Base-by-base conservation (phyloP, 2,888 invertebrate genomes). In the Catocala nupta region DNA sequence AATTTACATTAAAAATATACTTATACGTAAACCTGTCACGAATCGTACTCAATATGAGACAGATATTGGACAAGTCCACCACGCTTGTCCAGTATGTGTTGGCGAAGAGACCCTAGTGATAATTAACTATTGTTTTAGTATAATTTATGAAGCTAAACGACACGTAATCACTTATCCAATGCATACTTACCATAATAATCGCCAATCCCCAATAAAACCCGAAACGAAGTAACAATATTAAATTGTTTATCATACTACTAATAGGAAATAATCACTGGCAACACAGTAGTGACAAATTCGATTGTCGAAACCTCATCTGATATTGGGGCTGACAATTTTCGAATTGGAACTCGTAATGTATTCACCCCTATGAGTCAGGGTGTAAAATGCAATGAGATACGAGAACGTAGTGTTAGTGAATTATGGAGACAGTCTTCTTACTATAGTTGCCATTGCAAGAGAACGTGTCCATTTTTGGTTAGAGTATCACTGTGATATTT, bases 301-400 rank as follows among this genome's bases (percentile, higher is more conserved):
- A 90, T 90, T 90, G 89, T 88, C 81, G 78, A 78, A 83, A 82
- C 82, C 65, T 86, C 83, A 87, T 78, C 77, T 78, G 82, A 85
- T 91, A 91, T 92, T 91, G 87, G 91, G 88, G 83, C 78, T 90
- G 92, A 91, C 92, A 93, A 92, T 91, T 90, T 91, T 90, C 87
- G 86, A 91, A 93, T 92, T 91, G 91, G 89, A 90, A 86, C 81
- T 80, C 74, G 73, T 92, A 92, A 93, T 92, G 68, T 93, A 92
- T 93, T 89, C 92, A 92, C 93, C 93, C 93, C 77, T 73, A 42
- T 63, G 60, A 56, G 64, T 73, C 78, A 70, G 82, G 82, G 81
- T 82, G 80, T 78, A 74, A 73, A 70, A 72, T 83, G 43, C 51
- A 58, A 49, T 61, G 67, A 58, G 6, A 51, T 61, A 48, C 12